These are phyloP conservation scores for Drosophila quadrilineata DNA, from an alignment of 1,140 invertebrate genomes.

Conservation along the genomic window DNA sequence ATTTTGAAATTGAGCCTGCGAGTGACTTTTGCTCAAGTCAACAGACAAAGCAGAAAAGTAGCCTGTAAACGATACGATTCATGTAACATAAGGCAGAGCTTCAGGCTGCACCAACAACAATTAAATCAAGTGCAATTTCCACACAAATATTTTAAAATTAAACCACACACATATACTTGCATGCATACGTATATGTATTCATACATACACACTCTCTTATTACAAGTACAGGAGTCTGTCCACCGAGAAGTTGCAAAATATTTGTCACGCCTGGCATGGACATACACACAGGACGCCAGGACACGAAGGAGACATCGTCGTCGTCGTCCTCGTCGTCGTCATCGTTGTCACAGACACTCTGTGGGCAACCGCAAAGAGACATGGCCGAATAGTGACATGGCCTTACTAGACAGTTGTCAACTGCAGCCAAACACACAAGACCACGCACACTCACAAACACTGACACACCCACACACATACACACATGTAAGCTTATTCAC, in stretches of 20 bases:
- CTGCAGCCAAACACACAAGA: constrained; percentile 37
- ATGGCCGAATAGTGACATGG: constrained; percentile 72
- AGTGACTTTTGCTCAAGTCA: constrained; percentile 71
- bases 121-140: constrained; percentile 78
- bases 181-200: neutral
- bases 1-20: constrained; percentile 35
- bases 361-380: constrained; percentile 76
- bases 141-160: constrained; percentile 76
- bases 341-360: constrained; percentile 71
- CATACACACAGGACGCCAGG: constrained; percentile 40
- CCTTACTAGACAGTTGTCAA: constrained; percentile 76
- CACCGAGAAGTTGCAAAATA: constrained; percentile 66
- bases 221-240: constrained; percentile 11
- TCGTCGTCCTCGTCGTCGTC: constrained; percentile 29
- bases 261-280: constrained; percentile 75
- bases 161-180: constrained; percentile 53
- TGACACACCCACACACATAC: constrained; percentile 4
- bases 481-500: too few species aligned
- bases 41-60: constrained; percentile 49
- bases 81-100: constrained; percentile 30
- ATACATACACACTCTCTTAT: neutral
- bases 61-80: constrained; percentile 60
- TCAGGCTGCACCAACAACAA: constrained; percentile 62
- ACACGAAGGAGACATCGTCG: constrained; percentile 50
- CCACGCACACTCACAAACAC: constrained; percentile 1